These are phyloP conservation scores for Polyommatus iphigenia DNA, from an alignment of 2,888 invertebrate genomes.

Conservation along the genomic window DNA sequence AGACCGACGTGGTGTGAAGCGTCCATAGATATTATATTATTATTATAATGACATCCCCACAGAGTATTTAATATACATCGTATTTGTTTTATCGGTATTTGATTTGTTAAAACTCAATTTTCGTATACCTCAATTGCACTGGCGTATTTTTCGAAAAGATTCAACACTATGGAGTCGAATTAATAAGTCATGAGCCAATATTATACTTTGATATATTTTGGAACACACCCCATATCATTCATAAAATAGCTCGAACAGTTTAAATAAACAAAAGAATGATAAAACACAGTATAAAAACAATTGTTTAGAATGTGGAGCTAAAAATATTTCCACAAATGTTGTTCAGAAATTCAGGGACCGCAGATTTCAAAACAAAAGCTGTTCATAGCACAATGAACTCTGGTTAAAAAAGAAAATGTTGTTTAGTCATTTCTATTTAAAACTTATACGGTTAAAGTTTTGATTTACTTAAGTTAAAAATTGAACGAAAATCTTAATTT, in stretches of 20 bases:
- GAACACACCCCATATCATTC: not conserved
- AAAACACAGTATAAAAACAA: not conserved
- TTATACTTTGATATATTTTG: too few relatives aligned
- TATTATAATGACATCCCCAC: too few relatives aligned
- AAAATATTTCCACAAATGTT: not conserved
- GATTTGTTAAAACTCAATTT: too few relatives aligned
- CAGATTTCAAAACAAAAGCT: not conserved
- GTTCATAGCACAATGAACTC: not conserved
- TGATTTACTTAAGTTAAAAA: not conserved
- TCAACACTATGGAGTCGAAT: not conserved
- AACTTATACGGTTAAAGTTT: not conserved
- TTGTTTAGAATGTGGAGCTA: not conserved
- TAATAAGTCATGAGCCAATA: not conserved
- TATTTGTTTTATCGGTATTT: too few relatives aligned
- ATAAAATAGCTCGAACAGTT: not conserved
- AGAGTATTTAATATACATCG: too few relatives aligned
- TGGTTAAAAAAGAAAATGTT: not conserved
- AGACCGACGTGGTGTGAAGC: too few relatives aligned
- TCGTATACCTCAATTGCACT: too few relatives aligned
- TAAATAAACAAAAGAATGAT: not conserved
- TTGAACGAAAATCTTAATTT: too few relatives aligned
- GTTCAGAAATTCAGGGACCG: not conserved
- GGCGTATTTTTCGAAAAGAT: too few relatives aligned
- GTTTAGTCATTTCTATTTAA: not conserved
- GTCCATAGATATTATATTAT: too few relatives aligned